Evolutionary conservation across 2,888 invertebrate genomes (phyloP), one percentile per base, ranked within the genome.

Genomic region (Polietes domitor): DNA sequence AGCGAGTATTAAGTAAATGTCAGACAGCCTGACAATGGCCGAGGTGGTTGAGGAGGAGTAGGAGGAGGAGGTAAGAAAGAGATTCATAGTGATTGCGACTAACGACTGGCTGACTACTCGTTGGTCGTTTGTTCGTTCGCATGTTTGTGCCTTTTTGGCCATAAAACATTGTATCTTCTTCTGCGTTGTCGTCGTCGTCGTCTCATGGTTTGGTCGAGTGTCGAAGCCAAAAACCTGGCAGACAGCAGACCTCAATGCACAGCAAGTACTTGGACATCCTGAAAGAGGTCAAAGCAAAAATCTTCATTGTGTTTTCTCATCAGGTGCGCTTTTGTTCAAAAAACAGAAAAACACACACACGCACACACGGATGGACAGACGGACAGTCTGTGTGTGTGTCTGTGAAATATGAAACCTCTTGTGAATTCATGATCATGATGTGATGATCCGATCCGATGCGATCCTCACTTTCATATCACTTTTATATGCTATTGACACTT

Each of bases 401-500:
- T 80, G 87, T 89, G 90, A 91, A 90, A 90, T 90, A 89, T 89
- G 89, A 90, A 89, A 89, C 91, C 88, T 87, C 87, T 88, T 90
- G 89, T 89, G 89, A 89, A 90, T 91, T 88, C 89, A 61, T 85
- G 77, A 80, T 85, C 78, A 77, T 26, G 43, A 86, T 87, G 41
- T 26, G 43, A 86, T 87, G 41, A 37, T 17, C 47, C 32, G 55
- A 61, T 61, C 61, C 17, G 24, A n/a, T n/a, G 6, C 26, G 28
- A 65, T 68, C 43, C 43, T 68, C 58, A 58, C 58, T 58, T 58
- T 58, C 50, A 50, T 50, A 50, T 50, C 19, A 19, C 17, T 79
- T 68, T 81, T 70, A 43, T 75, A 55, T 24, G 58, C 43, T 68
- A 80, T 83, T 77, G 83, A 77, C 80, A 80, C 74, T 77, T 80